These are phyloP conservation scores for Oligia strigilis DNA, from an alignment of 2,888 invertebrate genomes.

Conservation along the genomic window DNA sequence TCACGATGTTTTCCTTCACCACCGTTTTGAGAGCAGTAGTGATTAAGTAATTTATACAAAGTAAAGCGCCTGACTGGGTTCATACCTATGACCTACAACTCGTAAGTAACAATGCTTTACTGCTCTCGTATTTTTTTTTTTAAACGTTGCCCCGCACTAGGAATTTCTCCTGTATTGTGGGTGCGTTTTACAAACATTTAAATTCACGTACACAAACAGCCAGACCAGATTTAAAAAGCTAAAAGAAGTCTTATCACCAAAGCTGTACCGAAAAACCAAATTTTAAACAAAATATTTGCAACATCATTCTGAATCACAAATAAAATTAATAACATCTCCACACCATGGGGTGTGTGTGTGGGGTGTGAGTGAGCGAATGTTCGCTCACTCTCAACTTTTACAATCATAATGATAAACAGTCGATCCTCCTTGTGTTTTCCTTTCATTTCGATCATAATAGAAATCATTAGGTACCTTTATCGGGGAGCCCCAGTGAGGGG, in stretches of 20 bases:
- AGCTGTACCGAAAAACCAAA: not conserved
- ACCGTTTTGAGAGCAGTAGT: not conserved
- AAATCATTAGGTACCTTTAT: constrained; percentile 56
- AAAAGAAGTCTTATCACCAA: not conserved
- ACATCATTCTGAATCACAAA: not conserved
- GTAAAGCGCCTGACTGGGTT: not conserved
- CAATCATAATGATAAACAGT: constrained; percentile 38
- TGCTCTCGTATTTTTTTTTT: not conserved
- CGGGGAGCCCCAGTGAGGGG: constrained; percentile 30
- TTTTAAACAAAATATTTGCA: not conserved
- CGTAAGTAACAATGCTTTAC: not conserved
- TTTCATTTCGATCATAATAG: constrained; percentile 58
- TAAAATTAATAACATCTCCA: constrained; percentile 8
- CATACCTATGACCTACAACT: not conserved
- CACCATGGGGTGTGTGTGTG: too few species aligned
- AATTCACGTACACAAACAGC: too few species aligned
- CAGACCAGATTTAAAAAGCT: not conserved
- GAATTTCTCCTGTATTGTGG: too few species aligned
- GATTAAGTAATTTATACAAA: not conserved
- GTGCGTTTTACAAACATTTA: too few species aligned
- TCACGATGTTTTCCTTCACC: not conserved
- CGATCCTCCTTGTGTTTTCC: constrained; percentile 37
- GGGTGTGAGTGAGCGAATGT: too few species aligned
- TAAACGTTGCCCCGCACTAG: too few species aligned
- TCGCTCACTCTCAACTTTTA: constrained; percentile 18